Evolutionary conservation across 2,888 invertebrate genomes (phyloP), one percentile per base, ranked within the genome.

Genomic region (Prionchulus punctatus): DNA sequence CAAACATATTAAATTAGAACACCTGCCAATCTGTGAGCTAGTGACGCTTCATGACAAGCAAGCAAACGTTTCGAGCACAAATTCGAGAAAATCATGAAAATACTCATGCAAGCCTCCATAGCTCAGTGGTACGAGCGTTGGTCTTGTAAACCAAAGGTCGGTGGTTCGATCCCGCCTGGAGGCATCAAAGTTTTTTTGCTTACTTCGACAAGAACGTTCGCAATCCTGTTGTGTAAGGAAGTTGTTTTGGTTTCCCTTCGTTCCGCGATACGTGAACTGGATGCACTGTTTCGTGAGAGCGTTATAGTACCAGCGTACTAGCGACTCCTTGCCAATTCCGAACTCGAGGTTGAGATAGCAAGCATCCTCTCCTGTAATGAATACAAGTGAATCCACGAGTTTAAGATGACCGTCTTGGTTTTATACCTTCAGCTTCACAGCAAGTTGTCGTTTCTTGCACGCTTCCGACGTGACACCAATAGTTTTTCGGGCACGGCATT

Each of bases 241-340:
- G 59, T 69, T 69, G 53, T 66, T 69, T 27, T 62, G 59, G 54
- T 65, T 65, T 36, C 66, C 66, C 48, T 64, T 62, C 23, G 18
- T 3, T 7, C 53, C 53, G 31, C 25, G 7, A 36, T 53, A 53
- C 12, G 7, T 12, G 42, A 53, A 53, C 3, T 4, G 31, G 15
- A 31, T 7, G 23, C 53, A 53, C 23, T 53, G 21, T 25, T 36
- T 53, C 4, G 12, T 7, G 21, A 36, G 7, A n/a, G 18, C 18
- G 36, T 36, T 53, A 25, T 53, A 53, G 25, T 53, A 53, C 53
- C 53, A 53, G 4, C 53, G 30, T 3, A 36, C 21, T 18, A 36
- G 23, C 18, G 30, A 7, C 18, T 36, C 15, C 3, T 23, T 18
- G n/a, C 53, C 69, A n/a, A 52, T 53, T 31, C 69, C 69, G 21